Conservation (phyloP, 2,888 invertebrate genomes). For the Pachycephus smyrnensis region DNA sequence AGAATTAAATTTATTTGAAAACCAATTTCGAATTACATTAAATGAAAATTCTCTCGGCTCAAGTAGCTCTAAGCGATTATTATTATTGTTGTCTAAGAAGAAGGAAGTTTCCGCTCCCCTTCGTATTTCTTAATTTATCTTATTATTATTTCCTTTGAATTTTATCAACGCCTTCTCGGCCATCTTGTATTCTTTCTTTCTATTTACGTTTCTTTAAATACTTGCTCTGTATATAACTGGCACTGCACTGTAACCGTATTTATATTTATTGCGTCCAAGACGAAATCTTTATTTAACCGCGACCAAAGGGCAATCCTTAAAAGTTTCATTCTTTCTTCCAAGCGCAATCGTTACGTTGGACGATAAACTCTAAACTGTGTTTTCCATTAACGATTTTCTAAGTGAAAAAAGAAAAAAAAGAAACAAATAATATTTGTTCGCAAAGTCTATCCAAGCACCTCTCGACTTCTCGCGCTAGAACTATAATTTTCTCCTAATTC, state of each 20-base stretch:
- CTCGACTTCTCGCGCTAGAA: constrained; percentile 19
- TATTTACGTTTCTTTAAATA: background rate
- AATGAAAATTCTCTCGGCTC: background rate
- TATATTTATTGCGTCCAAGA: background rate
- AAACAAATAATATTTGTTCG: too few relatives aligned
- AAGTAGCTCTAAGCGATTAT: background rate
- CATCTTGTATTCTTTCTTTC: background rate
- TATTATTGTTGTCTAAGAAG: background rate
- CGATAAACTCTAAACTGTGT: background rate
- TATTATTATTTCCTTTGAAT: background rate
- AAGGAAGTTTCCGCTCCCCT: too few relatives aligned
- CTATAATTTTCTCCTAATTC: constrained; percentile 15
- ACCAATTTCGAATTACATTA: background rate
- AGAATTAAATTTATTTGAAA: background rate
- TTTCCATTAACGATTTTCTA: background rate
- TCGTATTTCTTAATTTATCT: background rate
- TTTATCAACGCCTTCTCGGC: background rate
- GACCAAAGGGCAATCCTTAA: background rate
- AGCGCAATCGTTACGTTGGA: background rate
- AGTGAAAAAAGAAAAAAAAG: background rate
- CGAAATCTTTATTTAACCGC: background rate
- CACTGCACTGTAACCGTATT: background rate
- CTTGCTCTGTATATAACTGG: background rate
- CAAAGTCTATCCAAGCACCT: background rate
- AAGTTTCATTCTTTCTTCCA: background rate